Evolutionary conservation across 2,888 invertebrate species (phyloP), one percentile per base, ranked within the genome.

Genomic region (Dynastes grantii): DNA sequence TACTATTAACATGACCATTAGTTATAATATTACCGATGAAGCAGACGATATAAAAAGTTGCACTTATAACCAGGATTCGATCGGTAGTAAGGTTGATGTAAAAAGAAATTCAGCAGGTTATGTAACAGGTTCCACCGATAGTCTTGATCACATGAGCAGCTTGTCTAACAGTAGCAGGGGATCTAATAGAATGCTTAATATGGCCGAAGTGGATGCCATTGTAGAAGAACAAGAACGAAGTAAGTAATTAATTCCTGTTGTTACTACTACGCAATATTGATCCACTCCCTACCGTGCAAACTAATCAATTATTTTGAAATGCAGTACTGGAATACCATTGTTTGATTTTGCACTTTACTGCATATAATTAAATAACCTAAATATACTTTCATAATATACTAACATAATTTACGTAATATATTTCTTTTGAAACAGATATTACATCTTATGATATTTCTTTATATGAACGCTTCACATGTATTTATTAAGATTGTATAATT

Each of bases 61-160:
- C 29, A 58, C 55, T 55, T 76, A 75, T 27, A 78, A 40, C 22
- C 58, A 64, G 2, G 76, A 73, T 22, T 32, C 70, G 13, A 13
- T 76, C 27, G 73, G 79, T 45, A 76, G 64, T 45, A 78, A 53
- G 49, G 55, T 58, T 55, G 77, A 81, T 58, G 45, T 79, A 70
- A 82, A 82, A 67, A 76, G 80, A 75, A 78, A 83, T 76, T 84
- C 84, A 8, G 77, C 82, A 37, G 80, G 81, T 55, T 82, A 80
- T 80, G 86, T 86, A 40, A 84, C 85, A 37, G 88, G 88, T 70
- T 89, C 88, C 5, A 85, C 87, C 0, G 89, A 89, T 80, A 89
- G 88, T 83, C 84, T 88, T 58, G 89, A 89, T 81, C 84, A 87
- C 61, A 86, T 87, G 84, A 89, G 89, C 81, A 88, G 88, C 78